phyloP scores from a whole-genome alignment of 2,797 vertebrate genomes.

The Gobio occitaniae region DNA sequence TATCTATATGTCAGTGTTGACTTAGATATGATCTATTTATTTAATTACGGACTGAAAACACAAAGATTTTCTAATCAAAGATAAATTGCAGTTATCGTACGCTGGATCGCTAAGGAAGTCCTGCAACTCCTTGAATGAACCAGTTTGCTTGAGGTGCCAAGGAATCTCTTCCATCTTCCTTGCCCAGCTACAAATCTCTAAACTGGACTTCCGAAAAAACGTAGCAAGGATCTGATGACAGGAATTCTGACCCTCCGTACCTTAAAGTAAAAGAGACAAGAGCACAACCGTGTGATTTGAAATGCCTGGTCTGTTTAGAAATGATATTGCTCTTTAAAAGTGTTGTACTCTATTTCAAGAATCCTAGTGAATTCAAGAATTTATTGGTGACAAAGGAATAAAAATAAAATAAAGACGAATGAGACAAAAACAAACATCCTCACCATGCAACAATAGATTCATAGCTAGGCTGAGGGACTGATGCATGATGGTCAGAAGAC shows the following conservation, averaged over 20 bases:
- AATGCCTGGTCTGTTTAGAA: background rate
- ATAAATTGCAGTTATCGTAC: constrained; percentile 41
- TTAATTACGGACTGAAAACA: background rate
- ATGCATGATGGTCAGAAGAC: constrained; percentile 66
- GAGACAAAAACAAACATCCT: constrained; percentile 21
- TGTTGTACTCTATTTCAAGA: background rate
- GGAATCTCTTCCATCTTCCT: constrained; percentile 64
- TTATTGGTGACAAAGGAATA: background rate
- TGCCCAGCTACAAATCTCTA: constrained; percentile 53
- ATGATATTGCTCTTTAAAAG: background rate
- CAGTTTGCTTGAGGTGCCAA: constrained; percentile 64
- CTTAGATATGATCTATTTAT: background rate
- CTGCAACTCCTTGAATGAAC: constrained; percentile 56
- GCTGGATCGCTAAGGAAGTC: constrained; percentile 59
- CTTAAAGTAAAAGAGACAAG: constrained; percentile 3
- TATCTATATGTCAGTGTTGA: constrained; percentile 27
- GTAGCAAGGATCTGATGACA: constrained; percentile 59
- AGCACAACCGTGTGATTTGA: background rate
- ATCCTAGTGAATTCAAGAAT: background rate
- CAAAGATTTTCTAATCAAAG: background rate
- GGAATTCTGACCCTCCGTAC: background rate
- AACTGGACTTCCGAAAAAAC: constrained; percentile 61
- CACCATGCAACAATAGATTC: constrained; percentile 68
- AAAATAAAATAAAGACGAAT: background rate
- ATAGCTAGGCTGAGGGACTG: constrained; percentile 66